Evolutionary conservation across 2,797 vertebrate species (phyloP).

Genomic region (Lophotriccus pileatus): DNA sequence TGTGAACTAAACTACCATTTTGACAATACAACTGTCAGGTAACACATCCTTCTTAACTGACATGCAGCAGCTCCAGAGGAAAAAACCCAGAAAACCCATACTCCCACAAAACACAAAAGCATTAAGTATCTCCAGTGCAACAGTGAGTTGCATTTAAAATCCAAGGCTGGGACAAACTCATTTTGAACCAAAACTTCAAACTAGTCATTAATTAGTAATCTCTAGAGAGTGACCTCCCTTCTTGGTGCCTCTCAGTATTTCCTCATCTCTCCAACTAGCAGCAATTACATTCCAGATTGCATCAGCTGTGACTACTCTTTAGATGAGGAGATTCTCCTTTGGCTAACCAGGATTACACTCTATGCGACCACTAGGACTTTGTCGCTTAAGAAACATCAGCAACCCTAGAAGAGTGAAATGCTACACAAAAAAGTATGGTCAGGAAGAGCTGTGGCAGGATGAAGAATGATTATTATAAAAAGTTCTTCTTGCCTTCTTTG

Average conservation of each 20-base stretch:
- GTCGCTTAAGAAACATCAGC: neutral
- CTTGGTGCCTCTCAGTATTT: slow-evolving; percentile 44
- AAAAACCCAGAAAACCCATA: neutral
- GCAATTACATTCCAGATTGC: slow-evolving; percentile 28
- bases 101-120: neutral
- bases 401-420: neutral
- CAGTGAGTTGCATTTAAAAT: neutral
- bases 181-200: neutral
- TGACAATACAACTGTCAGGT: neutral
- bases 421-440: neutral
- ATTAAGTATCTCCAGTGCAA: neutral
- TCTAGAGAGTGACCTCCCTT: neutral
- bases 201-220: slow-evolving; percentile 41
- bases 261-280: slow-evolving; percentile 5
- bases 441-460: neutral
- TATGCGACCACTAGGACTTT: neutral
- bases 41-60: neutral
- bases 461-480: neutral
- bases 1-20: neutral
- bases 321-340: neutral
- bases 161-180: neutral
- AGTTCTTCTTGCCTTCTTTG: neutral
- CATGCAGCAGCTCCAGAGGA: neutral
- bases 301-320: slow-evolving; percentile 43
- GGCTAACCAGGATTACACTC: neutral